Percentiles rank a stretch among this genome's conserved stretches.
Conservation (phyloP, 2,888 invertebrate species). For the Enchytraeus crypticus region DNA sequence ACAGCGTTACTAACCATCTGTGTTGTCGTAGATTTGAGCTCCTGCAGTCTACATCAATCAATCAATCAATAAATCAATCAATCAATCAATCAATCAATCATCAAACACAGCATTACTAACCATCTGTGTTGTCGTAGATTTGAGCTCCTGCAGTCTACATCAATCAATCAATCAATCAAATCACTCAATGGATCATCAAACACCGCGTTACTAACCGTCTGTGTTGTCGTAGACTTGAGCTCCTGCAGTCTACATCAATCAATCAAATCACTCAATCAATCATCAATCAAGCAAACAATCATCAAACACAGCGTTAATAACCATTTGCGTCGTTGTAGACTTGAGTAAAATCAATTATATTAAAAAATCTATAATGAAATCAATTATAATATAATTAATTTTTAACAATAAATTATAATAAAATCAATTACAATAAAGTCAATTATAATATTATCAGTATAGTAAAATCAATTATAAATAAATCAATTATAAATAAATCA, state of each 20-base stretch:
- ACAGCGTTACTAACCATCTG: constrained; percentile 63
- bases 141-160: constrained; percentile 65
- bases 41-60: constrained; percentile 55
- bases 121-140: constrained; percentile 60
- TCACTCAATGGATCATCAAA: constrained; percentile 34
- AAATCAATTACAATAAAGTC: not conserved
- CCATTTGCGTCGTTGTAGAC: constrained; percentile 60
- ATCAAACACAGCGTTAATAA: constrained; percentile 59
- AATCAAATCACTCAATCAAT: not conserved
- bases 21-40: constrained; percentile 65
- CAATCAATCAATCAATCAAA: not conserved
- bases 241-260: constrained; percentile 57
- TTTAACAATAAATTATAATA: not conserved
- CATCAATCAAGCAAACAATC: constrained; percentile 56
- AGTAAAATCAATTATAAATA: not conserved
- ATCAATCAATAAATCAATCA: not conserved
- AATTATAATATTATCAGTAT: not conserved
- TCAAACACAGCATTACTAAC: constrained; percentile 57
- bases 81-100: constrained; percentile 58
- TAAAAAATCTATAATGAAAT: too few species aligned
- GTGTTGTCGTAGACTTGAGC: constrained; percentile 62
- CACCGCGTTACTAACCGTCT: constrained; percentile 63
- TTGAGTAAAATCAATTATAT: constrained; percentile 88
- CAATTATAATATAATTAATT: not conserved
- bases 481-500: not conserved